Evolutionary conservation across 2,797 vertebrate species (phyloP).

Genomic region (Picus viridis): DNA sequence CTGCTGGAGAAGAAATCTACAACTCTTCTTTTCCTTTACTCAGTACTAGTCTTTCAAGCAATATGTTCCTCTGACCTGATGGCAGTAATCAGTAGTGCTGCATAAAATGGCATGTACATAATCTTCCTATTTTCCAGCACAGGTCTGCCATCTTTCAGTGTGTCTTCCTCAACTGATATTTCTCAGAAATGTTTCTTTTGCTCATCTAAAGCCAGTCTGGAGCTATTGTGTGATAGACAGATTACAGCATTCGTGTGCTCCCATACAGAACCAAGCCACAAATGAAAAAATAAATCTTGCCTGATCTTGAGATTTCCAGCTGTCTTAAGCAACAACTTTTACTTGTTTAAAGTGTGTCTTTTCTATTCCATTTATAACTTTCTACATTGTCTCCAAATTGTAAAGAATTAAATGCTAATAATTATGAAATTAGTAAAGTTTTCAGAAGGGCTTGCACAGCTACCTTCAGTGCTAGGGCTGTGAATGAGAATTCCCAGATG

Average conservation of each 20-base stretch:
- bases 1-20: neutral
- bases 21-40: neutral
- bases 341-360: neutral
- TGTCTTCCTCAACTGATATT: slow-evolving; percentile 34
- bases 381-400: neutral
- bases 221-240: slow-evolving; percentile 19
- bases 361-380: neutral
- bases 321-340: neutral
- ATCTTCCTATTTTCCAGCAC: neutral
- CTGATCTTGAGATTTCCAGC: neutral
- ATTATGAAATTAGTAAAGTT: neutral
- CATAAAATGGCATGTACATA: neutral
- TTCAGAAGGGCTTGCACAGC: neutral
- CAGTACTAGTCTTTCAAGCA: neutral
- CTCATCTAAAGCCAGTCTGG: slow-evolving; percentile 20
- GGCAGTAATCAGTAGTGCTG: neutral
- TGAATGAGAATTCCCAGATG: neutral
- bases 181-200: slow-evolving; percentile 38
- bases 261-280: neutral
- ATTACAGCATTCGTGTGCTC: neutral
- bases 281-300: slow-evolving; percentile 17
- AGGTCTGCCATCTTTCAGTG: neutral
- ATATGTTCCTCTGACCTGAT: slow-evolving; percentile 13
- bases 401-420: neutral
- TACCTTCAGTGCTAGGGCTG: neutral